Evolutionary conservation across 2,888 invertebrate species (phyloP).

Genomic region (Scaeva pyrastri): DNA sequence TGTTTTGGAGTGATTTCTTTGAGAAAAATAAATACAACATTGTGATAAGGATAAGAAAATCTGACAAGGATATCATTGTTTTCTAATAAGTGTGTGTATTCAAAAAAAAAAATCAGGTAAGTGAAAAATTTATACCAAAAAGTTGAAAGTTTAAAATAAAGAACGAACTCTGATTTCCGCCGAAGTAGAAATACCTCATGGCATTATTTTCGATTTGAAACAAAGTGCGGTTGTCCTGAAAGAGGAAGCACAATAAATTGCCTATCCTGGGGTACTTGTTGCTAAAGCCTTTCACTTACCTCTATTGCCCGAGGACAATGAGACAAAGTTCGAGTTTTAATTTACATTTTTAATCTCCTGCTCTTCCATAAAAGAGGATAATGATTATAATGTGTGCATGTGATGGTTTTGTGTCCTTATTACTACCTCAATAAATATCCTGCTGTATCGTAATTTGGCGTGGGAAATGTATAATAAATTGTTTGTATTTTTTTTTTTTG

Average conservation of each 20-base stretch:
- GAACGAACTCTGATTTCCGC: conserved; percentile 28
- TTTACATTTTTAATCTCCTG: conserved; percentile 70
- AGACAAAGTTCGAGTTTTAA: conserved; percentile 37
- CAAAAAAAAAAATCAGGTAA: conserved; percentile 11
- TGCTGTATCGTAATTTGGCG: not conserved
- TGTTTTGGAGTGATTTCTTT: not conserved
- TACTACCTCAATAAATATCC: conserved; percentile 19
- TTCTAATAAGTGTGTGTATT: not conserved
- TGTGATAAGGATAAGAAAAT: not conserved
- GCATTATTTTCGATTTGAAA: conserved; percentile 34
- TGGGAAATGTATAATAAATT: not conserved
- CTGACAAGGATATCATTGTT: conserved; percentile 2
- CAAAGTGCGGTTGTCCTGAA: conserved; percentile 18
- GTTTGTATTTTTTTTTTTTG: not conserved
- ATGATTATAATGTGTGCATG: conserved; percentile 18
- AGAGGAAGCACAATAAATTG: conserved; percentile 52
- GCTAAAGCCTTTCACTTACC: conserved; percentile 10
- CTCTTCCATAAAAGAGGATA: not conserved
- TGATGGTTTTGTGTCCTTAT: not conserved
- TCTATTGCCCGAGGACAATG: not conserved
- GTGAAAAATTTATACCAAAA: not conserved
- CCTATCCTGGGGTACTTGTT: conserved; percentile 60
- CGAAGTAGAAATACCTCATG: conserved; percentile 26
- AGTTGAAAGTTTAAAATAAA: not conserved
- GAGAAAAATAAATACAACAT: not conserved